Percentiles rank a stretch among this genome's conserved stretches.
Evolutionary conservation across 2,888 invertebrate species (phyloP).

Genomic region (Leptinotarsa peninsularis): DNA sequence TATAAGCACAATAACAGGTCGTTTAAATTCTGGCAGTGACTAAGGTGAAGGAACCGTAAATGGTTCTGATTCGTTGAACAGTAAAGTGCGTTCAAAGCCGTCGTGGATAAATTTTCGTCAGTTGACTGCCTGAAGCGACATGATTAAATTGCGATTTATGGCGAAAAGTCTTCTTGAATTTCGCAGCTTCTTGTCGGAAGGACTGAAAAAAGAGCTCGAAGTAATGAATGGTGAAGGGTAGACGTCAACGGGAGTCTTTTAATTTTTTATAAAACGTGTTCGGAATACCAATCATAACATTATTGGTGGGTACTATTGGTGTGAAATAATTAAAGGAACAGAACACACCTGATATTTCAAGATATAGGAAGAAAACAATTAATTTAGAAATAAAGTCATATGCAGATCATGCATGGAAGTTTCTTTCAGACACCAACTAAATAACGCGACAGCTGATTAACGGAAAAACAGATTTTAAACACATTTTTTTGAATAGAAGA

Average conservation of each 20-base stretch:
- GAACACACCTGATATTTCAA: too few species aligned
- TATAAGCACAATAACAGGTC: constrained; percentile 46
- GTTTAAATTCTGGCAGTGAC: constrained; percentile 58
- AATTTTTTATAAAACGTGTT: too few species aligned
- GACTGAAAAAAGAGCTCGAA: not conserved
- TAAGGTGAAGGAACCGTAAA: constrained; percentile 60
- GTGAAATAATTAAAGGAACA: too few species aligned
- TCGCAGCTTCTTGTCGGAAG: not conserved
- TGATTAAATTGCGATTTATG: constrained; percentile 12
- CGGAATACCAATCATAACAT: too few species aligned
- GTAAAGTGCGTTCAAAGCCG: constrained; percentile 41
- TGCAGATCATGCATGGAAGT: too few species aligned
- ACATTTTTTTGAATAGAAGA: too few species aligned
- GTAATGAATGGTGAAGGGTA: not conserved
- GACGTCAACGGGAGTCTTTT: not conserved
- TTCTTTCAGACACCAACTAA: too few species aligned
- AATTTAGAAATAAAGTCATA: too few species aligned
- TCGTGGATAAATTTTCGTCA: constrained; percentile 18
- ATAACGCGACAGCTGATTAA: too few species aligned
- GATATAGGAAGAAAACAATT: too few species aligned
- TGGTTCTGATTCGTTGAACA: constrained; percentile 57
- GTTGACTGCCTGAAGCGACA: constrained; percentile 11
- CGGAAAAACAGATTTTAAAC: too few species aligned
- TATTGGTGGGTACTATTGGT: too few species aligned
- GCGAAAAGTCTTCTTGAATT: constrained; percentile 16